Evolutionary conservation across 2,113 vertebrate genomes (phyloP).

Genomic region (Pimephales promelas): DNA sequence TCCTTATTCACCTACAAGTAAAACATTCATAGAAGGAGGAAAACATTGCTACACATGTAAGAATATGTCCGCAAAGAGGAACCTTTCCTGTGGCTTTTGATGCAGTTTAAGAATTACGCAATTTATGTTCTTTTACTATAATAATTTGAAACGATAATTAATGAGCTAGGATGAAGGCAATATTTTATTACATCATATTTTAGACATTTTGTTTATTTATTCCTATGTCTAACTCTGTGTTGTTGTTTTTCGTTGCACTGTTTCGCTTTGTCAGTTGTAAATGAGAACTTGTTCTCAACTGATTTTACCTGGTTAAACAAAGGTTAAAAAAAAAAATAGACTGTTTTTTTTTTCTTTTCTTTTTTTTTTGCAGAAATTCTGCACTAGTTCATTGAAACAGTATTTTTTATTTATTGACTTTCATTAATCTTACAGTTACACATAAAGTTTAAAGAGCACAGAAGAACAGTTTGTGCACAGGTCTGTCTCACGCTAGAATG

Average conservation of each 20-base stretch:
- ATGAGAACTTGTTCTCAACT: too few relatives aligned
- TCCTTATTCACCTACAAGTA: neutral
- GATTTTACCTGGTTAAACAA: too few relatives aligned
- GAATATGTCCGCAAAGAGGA: neutral
- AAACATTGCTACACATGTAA: neutral
- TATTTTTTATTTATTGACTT: neutral
- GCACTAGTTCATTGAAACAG: neutral
- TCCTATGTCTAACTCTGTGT: too few relatives aligned
- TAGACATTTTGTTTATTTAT: too few relatives aligned
- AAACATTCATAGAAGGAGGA: neutral
- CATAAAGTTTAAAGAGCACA: conserved; percentile 56
- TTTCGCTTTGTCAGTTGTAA: too few relatives aligned
- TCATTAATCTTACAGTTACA: conserved; percentile 39
- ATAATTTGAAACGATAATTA: neutral
- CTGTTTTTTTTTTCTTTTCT: too few relatives aligned
- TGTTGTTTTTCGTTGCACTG: too few relatives aligned
- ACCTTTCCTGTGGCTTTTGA: neutral
- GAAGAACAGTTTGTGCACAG: conserved; percentile 76
- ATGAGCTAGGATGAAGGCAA: neutral
- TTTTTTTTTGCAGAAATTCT: neutral
- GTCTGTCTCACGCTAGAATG: conserved; percentile 68
- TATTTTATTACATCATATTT: neutral
- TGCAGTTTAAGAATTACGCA: neutral
- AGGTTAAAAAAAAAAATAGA: too few relatives aligned
- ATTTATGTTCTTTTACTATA: neutral